Percentiles rank a stretch among this genome's conserved stretches.
Conservation (phyloP, 2,888 invertebrate genomes). For the Branchipolynoe longqiensis region DNA sequence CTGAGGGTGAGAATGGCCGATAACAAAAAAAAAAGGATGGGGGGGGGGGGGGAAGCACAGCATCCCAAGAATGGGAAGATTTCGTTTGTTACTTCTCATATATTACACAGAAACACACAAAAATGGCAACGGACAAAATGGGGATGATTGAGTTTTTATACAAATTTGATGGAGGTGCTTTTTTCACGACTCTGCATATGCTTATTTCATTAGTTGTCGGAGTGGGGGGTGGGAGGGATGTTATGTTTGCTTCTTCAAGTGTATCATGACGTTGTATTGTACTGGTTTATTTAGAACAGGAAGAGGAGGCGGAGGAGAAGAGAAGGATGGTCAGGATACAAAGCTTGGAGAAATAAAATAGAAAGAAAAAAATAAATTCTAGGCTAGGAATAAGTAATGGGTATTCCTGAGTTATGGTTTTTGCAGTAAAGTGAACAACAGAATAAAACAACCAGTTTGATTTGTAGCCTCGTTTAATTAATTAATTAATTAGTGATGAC, state of each 20-base stretch:
- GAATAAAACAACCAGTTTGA: neutral
- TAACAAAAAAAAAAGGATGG: constrained; percentile 7
- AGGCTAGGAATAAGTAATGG: too few species aligned
- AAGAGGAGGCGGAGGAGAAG: too few species aligned
- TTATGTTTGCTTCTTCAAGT: constrained; percentile 8
- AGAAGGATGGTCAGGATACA: too few species aligned
- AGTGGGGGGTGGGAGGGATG: neutral
- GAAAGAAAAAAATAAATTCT: too few species aligned
- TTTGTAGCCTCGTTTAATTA: neutral
- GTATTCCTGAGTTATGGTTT: neutral
- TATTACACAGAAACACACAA: neutral
- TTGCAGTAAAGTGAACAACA: neutral
- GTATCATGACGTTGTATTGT: too few species aligned
- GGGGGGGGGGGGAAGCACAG: too few species aligned
- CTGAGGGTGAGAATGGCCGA: neutral
- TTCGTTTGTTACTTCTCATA: neutral
- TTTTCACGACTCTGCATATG: neutral
- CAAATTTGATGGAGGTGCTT: constrained; percentile 1
- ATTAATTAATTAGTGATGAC: neutral
- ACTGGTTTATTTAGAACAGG: too few species aligned
- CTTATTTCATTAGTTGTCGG: neutral
- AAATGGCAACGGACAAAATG: too few species aligned
- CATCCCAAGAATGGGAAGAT: neutral
- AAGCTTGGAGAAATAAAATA: too few species aligned
- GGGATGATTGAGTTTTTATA: too few species aligned